phyloP scores from a whole-genome alignment of 2,888 invertebrate species.

The Hemaris fuciformis region DNA sequence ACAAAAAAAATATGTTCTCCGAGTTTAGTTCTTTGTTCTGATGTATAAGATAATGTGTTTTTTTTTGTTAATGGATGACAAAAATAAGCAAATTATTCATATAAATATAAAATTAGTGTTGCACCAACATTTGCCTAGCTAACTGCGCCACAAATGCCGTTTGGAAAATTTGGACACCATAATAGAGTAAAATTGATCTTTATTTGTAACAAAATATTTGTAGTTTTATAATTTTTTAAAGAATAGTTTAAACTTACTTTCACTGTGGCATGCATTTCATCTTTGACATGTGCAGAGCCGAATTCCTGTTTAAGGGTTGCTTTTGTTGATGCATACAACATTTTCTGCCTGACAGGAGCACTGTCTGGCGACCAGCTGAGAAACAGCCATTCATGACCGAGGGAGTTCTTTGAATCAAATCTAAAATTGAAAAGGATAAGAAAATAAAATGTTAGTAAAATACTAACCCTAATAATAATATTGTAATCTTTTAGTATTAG shows the following conservation, averaged over 20 bases:
- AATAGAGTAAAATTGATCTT: too few species aligned
- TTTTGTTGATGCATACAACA: constrained; percentile 98
- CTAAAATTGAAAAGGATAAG: constrained; percentile 59
- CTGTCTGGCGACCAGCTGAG: constrained; percentile 97
- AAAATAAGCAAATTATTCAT: too few species aligned
- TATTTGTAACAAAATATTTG: not conserved
- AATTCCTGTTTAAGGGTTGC: constrained; percentile 98
- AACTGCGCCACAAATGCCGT: too few species aligned
- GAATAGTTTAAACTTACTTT: constrained; percentile 76
- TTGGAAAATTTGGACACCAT: too few species aligned
- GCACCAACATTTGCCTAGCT: not conserved
- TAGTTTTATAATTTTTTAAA: not conserved
- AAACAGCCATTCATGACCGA: constrained; percentile 95
- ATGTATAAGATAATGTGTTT: too few species aligned
- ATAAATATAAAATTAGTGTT: too few species aligned
- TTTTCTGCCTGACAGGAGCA: constrained; percentile 95
- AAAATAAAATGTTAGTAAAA: too few species aligned
- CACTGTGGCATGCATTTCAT: constrained; percentile 95
- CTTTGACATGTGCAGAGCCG: constrained; percentile 95
- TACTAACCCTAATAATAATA: too few species aligned
- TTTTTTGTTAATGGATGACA: too few species aligned
- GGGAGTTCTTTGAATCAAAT: constrained; percentile 88
- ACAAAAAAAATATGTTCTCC: too few species aligned
- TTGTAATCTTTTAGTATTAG: too few species aligned
- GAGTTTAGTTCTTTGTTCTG: too few species aligned